These are phyloP conservation scores for Trachurus trachurus DNA, from an alignment of 2,797 vertebrate genomes.

Conservation along the genomic window DNA sequence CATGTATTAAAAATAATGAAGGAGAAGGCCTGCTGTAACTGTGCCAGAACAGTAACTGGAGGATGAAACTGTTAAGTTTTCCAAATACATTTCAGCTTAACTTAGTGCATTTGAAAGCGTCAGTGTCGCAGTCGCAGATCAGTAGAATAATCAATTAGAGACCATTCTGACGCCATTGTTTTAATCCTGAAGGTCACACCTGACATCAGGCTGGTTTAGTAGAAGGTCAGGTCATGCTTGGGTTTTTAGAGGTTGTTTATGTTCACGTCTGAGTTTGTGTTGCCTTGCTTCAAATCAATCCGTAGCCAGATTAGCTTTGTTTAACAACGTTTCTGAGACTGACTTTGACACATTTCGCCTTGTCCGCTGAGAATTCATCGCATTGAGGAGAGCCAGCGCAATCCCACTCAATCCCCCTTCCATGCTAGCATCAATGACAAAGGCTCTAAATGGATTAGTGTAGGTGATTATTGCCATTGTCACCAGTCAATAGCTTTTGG, in stretches of 20 bases:
- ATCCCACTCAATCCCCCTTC: conserved; percentile 68
- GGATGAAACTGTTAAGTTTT: background rate
- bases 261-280: conserved; percentile 46
- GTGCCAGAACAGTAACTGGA: background rate
- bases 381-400: conserved; percentile 55
- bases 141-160: background rate
- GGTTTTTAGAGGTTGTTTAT: conserved; percentile 23
- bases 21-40: background rate
- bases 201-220: conserved; percentile 4
- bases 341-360: conserved; percentile 68
- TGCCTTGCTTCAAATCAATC: conserved; percentile 59
- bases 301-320: conserved; percentile 72
- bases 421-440: conserved; percentile 74
- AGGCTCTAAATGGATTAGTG: conserved; percentile 84
- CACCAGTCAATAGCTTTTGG: conserved; percentile 66
- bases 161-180: background rate
- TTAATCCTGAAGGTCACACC: conserved; percentile 38
- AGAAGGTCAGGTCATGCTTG: background rate
- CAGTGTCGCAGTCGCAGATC: background rate
- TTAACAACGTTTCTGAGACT: conserved; percentile 69
- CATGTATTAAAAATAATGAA: background rate
- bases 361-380: conserved; percentile 58
- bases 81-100: background rate
- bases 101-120: too few species aligned
- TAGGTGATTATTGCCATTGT: conserved; percentile 84